Evolutionary conservation across 1,140 invertebrate genomes (phyloP), one percentile per base, ranked within the genome.

Genomic region (Habropoda laboriosa): DNA sequence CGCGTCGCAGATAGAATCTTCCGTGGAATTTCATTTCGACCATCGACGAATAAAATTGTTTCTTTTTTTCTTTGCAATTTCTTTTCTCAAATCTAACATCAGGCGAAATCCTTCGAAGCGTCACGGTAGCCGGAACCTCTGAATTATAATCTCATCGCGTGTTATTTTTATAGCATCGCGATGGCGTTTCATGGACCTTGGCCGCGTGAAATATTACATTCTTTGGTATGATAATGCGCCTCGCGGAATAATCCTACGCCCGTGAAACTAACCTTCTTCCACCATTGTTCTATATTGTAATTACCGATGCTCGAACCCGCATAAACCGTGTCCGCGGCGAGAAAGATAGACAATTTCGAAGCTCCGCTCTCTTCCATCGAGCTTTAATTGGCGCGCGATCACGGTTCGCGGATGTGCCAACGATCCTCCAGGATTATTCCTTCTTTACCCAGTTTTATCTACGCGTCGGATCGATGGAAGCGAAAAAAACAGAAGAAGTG

Each of bases 361-460:
- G 27, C 32, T 47, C 24, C 21, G 6, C 12, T 38, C 42, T 53
- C n/a, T 40, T 40, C 27, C 64, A 64, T 66, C 49, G 2, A 35
- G 63, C 21, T n/a, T n/a, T 55, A 75, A 75, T 75, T 75, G 38
- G 49, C 49, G 49, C 49, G 42, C 5, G 68, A 58, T 72, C 68
- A 42, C 68, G 38, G 21, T 18, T n/a, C 40, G 42, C 47, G 49
- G 32, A 30, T 30, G 7, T 8, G 30, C 66, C 4, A 18, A 21
- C n/a, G 60, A 21, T 58, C 42, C 40, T 13, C 8, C 40, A n/a
- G 6, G 35, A 42, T 42, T 42, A 27, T 3, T 55, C 55, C n/a
- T n/a, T n/a, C n/a, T n/a, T n/a, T n/a, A n/a, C n/a, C 27, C 6
- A 53, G 8, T 27, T 45, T 66, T 35, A 67, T 67, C 49, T n/a